Base-by-base conservation (phyloP, 2,888 invertebrate genomes). In the Torymus tubicola region DNA sequence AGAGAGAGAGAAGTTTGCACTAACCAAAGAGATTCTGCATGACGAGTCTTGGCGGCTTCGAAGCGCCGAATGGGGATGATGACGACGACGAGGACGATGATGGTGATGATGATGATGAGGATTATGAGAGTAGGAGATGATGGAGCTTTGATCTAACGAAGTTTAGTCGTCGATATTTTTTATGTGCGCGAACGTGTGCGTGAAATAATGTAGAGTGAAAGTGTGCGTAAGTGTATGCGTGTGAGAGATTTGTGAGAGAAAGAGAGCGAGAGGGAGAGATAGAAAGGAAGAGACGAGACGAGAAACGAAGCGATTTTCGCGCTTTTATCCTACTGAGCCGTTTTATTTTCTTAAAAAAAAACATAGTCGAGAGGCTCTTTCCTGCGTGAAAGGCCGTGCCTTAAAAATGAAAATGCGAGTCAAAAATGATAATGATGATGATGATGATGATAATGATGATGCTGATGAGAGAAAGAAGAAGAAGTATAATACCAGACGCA, bases 1-100 rank as follows among this genome's bases (percentile, higher is more conserved):
- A 58, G 16, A 58, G n/a, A 50, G 50, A 13, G 52, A 16, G 55
- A 58, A 73, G 76, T 82, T 79, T 72, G 78, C 80, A 80, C 78
- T 74, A 82, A 80, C 82, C 82, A 82, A 82, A 82, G 82, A 82
- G 80, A 80, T 82, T 82, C 80, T 69, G 80, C 80, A 78, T 72
- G 80, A 75, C 74, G 69, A 82, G 70, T 82, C 74, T 80, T 78
- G 63, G 74, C 65, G 82, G 73, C 69, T 71, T 67, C 69, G 73
- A 68, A 57, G 67, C 57, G 64, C 72, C 72, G 31, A 65, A 42
- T 16, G 64, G 21, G 55, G 13, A 16, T 13, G 16, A 57, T 21
- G 21, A 21, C 21, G 21, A 21, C 21, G 21, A 21, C 21, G 21
- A 21, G 1, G 21, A 42, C 8, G 31, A 3, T 31, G 3, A 31